A percentile compares a stretch with the other conserved stretches of the same genome.
Evolutionary conservation across 2,797 vertebrate species (phyloP).

Genomic region (Columba guinea): DNA sequence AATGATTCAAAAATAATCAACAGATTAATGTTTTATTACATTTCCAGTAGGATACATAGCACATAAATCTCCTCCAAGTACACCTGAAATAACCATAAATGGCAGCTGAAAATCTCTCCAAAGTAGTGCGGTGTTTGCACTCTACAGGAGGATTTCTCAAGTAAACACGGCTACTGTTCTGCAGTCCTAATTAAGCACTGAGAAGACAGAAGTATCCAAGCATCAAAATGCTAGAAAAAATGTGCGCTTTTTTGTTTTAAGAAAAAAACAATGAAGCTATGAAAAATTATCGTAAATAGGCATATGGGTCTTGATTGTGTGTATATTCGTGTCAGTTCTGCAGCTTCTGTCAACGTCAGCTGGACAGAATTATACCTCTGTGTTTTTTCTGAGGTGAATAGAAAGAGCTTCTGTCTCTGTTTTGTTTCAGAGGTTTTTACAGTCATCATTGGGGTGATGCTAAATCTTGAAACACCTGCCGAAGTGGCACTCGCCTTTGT

Average conservation of each 20-base stretch:
- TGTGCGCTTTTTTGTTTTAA: not conserved
- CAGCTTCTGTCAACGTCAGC: not conserved
- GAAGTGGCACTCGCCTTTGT: not conserved
- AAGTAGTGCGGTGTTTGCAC: not conserved
- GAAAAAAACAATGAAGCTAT: not conserved
- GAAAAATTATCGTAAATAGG: not conserved
- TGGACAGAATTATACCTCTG: not conserved
- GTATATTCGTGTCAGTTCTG: not conserved
- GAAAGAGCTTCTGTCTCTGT: not conserved
- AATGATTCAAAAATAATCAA: constrained; percentile 33
- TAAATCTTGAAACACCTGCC: not conserved
- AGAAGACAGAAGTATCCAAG: not conserved
- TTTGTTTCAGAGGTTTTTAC: not conserved
- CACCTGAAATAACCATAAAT: constrained; percentile 1
- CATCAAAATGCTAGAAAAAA: not conserved
- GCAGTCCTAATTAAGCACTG: not conserved
- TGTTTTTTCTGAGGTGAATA: not conserved
- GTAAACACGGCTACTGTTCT: not conserved
- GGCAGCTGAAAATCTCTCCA: not conserved
- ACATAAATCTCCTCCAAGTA: not conserved
- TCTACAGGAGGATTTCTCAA: not conserved
- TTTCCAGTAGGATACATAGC: constrained; percentile 15
- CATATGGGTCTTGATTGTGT: not conserved
- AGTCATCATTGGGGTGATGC: not conserved
- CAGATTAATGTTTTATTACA: not conserved